A percentile compares a stretch with the other conserved stretches of the same genome.
These are phyloP conservation scores for Centropyge bicolor DNA, from an alignment of 2,797 vertebrate genomes.

Conservation along the genomic window DNA sequence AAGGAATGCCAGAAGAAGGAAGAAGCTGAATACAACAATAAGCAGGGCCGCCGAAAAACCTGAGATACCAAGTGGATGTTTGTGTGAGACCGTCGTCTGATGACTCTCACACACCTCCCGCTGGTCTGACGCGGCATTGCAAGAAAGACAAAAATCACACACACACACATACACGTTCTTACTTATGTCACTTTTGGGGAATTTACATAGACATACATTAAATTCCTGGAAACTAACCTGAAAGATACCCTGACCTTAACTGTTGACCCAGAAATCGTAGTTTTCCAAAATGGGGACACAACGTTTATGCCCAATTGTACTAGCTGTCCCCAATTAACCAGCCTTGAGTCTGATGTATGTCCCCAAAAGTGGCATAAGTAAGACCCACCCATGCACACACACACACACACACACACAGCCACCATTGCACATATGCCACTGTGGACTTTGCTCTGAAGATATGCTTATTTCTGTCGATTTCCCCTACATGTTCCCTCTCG, in stretches of 20 bases:
- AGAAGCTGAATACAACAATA: constrained; percentile 6
- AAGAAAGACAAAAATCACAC: constrained; percentile 29
- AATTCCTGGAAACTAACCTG: too few species aligned
- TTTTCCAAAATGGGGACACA: too few species aligned
- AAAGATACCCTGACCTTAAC: too few species aligned
- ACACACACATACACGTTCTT: neutral
- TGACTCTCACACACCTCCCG: constrained; percentile 56
- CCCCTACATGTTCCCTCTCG: constrained; percentile 37
- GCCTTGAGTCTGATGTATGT: too few species aligned
- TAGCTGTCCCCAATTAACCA: too few species aligned
- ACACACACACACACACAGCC: neutral
- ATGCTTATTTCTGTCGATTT: constrained; percentile 48
- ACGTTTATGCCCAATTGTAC: too few species aligned
- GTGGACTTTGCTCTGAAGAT: constrained; percentile 46
- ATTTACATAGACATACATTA: too few species aligned
- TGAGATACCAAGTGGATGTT: neutral
- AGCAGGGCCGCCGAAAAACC: constrained; percentile 4
- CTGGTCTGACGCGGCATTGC: constrained; percentile 51
- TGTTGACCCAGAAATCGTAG: too few species aligned
- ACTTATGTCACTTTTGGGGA: too few species aligned
- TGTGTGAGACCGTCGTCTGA: constrained; percentile 7
- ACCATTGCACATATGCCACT: neutral
- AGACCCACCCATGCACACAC: neutral
- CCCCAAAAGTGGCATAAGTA: too few species aligned
- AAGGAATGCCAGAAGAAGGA: neutral